Evolutionary conservation across 2,888 invertebrate genomes (phyloP).

Genomic region (Phengaris alcon): DNA sequence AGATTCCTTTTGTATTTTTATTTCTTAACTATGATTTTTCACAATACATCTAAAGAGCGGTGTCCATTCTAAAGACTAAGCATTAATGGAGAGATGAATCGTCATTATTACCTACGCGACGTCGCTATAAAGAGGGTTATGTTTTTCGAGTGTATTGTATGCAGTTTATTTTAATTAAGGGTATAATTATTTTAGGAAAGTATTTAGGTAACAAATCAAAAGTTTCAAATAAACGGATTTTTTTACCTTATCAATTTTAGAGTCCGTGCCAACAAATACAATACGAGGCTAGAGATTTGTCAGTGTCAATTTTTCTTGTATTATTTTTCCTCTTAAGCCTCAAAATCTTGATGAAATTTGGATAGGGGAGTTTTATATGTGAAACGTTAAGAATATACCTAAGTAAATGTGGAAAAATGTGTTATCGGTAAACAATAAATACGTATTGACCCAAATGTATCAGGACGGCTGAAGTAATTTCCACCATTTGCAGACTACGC

Average conservation of each 20-base stretch:
- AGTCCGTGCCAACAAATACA: conserved; percentile 3
- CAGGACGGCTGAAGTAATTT: conserved; percentile 26
- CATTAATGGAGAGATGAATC: not conserved
- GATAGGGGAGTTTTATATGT: not conserved
- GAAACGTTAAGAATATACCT: not conserved
- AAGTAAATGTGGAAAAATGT: not conserved
- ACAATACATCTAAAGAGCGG: not conserved
- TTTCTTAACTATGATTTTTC: not conserved
- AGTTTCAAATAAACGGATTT: not conserved
- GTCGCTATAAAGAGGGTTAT: no score
- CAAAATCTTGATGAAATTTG: not conserved
- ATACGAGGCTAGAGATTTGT: not conserved
- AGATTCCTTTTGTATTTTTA: not conserved
- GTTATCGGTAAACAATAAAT: conserved; percentile 23
- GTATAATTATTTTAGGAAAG: not conserved
- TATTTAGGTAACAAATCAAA: not conserved
- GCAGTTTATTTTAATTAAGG: no score
- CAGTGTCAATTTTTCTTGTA: not conserved
- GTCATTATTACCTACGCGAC: not conserved
- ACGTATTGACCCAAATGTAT: conserved; percentile 23
- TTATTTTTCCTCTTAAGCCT: not conserved
- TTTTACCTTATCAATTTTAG: not conserved
- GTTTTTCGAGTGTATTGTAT: no score
- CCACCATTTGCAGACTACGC: conserved; percentile 19
- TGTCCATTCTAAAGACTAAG: no score